Conservation (phyloP, 2,797 vertebrate genomes). For the Eulemur albifrons region DNA sequence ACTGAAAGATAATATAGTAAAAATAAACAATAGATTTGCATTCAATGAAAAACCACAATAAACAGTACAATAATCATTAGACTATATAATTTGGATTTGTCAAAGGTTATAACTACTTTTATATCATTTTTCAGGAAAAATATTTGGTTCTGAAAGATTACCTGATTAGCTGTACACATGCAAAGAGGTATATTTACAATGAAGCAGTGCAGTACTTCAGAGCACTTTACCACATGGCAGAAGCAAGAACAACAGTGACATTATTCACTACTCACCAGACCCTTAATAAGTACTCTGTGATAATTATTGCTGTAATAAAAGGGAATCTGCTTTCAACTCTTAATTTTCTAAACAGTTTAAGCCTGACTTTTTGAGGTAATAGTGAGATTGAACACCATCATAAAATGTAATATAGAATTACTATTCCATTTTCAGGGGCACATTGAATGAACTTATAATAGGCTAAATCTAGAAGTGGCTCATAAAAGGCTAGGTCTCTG, state of each 20-base stretch:
- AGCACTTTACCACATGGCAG: background rate
- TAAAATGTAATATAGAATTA: slow-evolving; percentile 50
- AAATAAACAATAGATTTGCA: background rate
- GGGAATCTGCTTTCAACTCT: slow-evolving; percentile 14
- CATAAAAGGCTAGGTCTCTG: background rate
- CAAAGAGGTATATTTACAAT: background rate
- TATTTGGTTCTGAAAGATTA: background rate
- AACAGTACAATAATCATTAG: background rate
- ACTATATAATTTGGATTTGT: background rate
- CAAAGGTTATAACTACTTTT: background rate
- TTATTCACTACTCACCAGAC: background rate
- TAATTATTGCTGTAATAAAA: slow-evolving; percentile 50
- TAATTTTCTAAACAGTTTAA: slow-evolving; percentile 59
- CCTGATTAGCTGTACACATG: background rate
- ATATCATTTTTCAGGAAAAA: background rate
- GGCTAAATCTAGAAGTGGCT: slow-evolving; percentile 9
- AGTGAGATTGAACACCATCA: slow-evolving; percentile 32
- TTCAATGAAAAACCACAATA: background rate
- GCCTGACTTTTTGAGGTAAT: slow-evolving; percentile 42
- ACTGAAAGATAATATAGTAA: background rate
- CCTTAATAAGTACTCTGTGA: background rate
- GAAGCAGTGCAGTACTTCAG: background rate
- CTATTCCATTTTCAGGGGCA: slow-evolving; percentile 43
- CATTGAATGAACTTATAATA: slow-evolving; percentile 38
- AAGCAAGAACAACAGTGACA: background rate